Base-by-base conservation (phyloP, 2,113 vertebrate species). In the Trichechus manatus region DNA sequence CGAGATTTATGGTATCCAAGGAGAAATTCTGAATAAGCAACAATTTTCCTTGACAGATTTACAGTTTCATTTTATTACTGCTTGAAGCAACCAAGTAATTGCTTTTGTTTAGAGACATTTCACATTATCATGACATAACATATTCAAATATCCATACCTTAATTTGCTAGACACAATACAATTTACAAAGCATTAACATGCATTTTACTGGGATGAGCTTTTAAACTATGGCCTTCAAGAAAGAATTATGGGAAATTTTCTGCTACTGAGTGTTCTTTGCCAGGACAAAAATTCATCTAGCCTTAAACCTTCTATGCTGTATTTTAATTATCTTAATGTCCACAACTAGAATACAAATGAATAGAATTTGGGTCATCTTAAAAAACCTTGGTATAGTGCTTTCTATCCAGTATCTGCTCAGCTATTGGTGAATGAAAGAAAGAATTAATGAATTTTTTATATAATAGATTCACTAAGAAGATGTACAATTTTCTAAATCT, bases 21-120 rank as follows among this genome's bases (percentile, higher is more conserved):
- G 10, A 85, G 33, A 87, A 92, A 79, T 87, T 92, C 61, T 74
- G 13, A 87, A 94, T 89, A 87, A 68, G 11, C n/a, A 78, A 83
- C 10, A 92, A 22, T 80, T 95, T 89, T 80, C 39, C 27, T 80
- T 80, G 53, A 90, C 83, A 83, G 75, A 68, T 79, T 83, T 78
- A 74, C 8, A 59, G 5, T 78, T 96, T 83, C 19, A 17, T 89
- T 79, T 95, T 91, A 50, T 39, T 89, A 63, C 53, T 29, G 4
- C 19, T 61, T 66, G 25, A 79, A 53, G 33, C 23, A 13, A 25
- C 59, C 36, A 78, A 84, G 66, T 87, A 72, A 89, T 82, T 89
- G 20, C 29, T 78, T 94, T 86, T 94, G 33, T 74, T 91, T 70
- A 36, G 8, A 23, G 31, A 83, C 22, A 44, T 90, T 92, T 81